A percentile compares a stretch with the other conserved stretches of the same genome.
Conservation (phyloP, 2,888 invertebrate species). For the Isoperla grammatica region DNA sequence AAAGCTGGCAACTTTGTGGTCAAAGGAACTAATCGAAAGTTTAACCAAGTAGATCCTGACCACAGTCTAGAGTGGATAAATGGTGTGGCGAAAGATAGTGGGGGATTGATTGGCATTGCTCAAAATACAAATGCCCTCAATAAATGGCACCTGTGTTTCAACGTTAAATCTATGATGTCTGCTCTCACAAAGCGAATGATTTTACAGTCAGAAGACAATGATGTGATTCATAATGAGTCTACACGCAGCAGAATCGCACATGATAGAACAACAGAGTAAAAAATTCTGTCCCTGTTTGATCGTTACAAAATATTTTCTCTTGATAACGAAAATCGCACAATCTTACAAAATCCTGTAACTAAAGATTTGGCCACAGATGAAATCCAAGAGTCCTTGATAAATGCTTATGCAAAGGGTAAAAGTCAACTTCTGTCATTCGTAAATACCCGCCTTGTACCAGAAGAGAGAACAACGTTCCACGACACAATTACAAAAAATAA, state of each 20-base stretch:
- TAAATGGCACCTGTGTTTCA: not conserved
- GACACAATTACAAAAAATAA: too few species aligned
- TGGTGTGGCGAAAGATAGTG: slow-evolving; percentile 6
- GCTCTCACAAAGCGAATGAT: not conserved
- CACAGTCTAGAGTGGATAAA: slow-evolving; percentile 18
- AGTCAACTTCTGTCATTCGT: too few species aligned
- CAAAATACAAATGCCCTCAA: not conserved
- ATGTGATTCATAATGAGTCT: not conserved
- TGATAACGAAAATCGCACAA: too few species aligned
- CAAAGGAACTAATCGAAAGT: not conserved
- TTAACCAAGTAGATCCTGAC: slow-evolving; percentile 15
- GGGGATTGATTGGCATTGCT: slow-evolving; percentile 6
- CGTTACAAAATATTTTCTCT: not conserved
- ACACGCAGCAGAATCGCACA: not conserved
- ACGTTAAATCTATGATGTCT: not conserved
- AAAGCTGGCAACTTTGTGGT: slow-evolving; percentile 14
- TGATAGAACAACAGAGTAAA: not conserved
- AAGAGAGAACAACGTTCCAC: too few species aligned
- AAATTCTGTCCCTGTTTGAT: not conserved
- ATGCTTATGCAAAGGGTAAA: too few species aligned
- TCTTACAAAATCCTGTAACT: too few species aligned
- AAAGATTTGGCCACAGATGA: too few species aligned
- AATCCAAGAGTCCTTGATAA: too few species aligned
- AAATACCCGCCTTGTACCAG: too few species aligned
- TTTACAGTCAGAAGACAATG: not conserved